Evolutionary conservation across 2,797 vertebrate genomes (phyloP).

Genomic region (Clarias platycephalus): DNA sequence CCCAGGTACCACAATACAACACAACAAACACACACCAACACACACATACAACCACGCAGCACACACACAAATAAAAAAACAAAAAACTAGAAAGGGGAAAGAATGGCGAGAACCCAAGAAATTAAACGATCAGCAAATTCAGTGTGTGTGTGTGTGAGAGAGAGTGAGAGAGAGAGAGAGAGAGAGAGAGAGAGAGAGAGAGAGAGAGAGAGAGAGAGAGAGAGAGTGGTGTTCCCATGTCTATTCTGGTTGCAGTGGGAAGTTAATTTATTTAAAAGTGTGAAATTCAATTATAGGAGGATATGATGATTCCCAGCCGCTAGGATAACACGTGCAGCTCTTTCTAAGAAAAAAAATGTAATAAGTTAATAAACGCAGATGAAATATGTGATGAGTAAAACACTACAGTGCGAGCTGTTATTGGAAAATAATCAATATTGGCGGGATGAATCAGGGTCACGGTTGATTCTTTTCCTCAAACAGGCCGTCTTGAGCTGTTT

Average conservation of each 20-base stretch:
- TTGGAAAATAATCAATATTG: not conserved
- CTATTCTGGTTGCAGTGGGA: slow-evolving; percentile 45
- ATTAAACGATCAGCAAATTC: not conserved
- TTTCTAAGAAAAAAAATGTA: not conserved
- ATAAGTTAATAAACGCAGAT: not conserved
- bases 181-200: not conserved
- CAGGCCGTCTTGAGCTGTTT: not conserved
- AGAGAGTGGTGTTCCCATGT: slow-evolving; percentile 16
- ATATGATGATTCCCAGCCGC: slow-evolving; percentile 40
- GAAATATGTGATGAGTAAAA: not conserved
- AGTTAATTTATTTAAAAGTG: slow-evolving; percentile 54
- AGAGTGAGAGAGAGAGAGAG: not conserved
- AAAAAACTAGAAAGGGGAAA: not conserved
- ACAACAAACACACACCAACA: not conserved
- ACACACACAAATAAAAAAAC: not conserved
- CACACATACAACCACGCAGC: not conserved
- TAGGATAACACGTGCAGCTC: slow-evolving; percentile 6
- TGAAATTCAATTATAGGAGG: slow-evolving; percentile 57
- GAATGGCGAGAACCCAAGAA: not conserved
- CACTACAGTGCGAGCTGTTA: too few relatives aligned
- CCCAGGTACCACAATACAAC: too few relatives aligned
- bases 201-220: not conserved
- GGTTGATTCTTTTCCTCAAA: not conserved
- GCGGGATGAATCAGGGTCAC: not conserved
- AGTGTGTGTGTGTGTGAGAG: not conserved